Conservation (phyloP, 2,888 invertebrate genomes). For the Epinotia brunnichana region DNA sequence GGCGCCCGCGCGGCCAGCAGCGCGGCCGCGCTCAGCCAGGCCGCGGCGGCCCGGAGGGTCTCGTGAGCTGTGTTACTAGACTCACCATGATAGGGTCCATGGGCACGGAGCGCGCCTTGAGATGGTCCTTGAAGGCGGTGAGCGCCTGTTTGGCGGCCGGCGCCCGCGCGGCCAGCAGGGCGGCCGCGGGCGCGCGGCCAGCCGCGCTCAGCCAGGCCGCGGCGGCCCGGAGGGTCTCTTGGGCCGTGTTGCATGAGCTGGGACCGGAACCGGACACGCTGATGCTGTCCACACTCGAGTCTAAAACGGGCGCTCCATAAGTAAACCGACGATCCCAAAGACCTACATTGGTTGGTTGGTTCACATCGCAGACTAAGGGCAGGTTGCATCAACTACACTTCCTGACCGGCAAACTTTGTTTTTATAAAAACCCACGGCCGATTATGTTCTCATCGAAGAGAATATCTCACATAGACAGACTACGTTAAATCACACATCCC, state of each 20-base stretch:
- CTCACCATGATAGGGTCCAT: constrained; percentile 82
- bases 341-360: too few relatives aligned
- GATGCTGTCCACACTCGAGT: constrained; percentile 78
- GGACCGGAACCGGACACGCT: constrained; percentile 67
- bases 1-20: constrained; percentile 86
- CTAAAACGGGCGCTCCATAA: constrained; percentile 52
- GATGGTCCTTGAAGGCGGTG: constrained; percentile 90
- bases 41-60: constrained; percentile 90
- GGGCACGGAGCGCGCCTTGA: constrained; percentile 90
- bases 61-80: constrained; percentile 54
- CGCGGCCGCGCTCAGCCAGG: constrained; percentile 89
- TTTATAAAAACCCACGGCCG: too few relatives aligned
- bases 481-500: too few relatives aligned
- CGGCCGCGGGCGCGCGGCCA: constrained; percentile 64
- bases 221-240: constrained; percentile 83
- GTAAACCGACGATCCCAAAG: not conserved
- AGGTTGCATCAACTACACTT: too few relatives aligned
- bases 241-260: constrained; percentile 45
- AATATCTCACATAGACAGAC: too few relatives aligned
- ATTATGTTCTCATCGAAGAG: too few relatives aligned
- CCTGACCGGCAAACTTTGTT: too few relatives aligned
- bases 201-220: constrained; percentile 92
- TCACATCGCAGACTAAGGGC: too few relatives aligned
- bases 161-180: constrained; percentile 85
- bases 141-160: constrained; percentile 90